Evolutionary conservation across 1,140 invertebrate genomes (phyloP).

Genomic region (Lasioglossum albipes): DNA sequence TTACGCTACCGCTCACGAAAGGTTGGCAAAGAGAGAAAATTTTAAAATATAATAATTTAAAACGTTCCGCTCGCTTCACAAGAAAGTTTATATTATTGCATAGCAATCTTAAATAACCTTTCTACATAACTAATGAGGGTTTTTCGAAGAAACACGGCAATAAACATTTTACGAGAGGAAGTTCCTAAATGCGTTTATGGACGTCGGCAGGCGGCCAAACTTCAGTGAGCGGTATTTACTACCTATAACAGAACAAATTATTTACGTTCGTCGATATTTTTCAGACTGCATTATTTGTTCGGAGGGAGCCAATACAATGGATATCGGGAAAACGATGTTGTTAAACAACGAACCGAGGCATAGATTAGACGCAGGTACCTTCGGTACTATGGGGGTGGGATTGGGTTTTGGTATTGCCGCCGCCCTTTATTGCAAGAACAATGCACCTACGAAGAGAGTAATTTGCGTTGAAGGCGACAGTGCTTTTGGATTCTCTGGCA

Average conservation of each 20-base stretch:
- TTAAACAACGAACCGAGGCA: constrained; percentile 91
- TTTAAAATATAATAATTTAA: no score
- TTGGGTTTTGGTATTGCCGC: constrained; percentile 96
- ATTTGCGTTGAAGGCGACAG: constrained; percentile 96
- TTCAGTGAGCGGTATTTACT: no score
- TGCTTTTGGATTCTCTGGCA: constrained; percentile 98
- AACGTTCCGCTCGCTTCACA: no score
- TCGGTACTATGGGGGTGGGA: constrained; percentile 98
- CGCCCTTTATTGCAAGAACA: constrained; percentile 92
- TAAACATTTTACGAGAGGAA: no score
- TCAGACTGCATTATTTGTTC: constrained; percentile 95
- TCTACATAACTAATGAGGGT: no score
- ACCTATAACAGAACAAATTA: not conserved
- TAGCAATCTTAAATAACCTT: no score
- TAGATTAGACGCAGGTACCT: constrained; percentile 94
- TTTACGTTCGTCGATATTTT: constrained; percentile 7
- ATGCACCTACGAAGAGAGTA: constrained; percentile 89
- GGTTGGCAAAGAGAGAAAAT: no score
- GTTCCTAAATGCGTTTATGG: no score
- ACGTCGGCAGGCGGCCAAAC: no score
- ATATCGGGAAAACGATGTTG: constrained; percentile 95
- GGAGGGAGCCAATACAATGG: constrained; percentile 99
- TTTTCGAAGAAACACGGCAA: no score
- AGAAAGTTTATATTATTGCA: no score
- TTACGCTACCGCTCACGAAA: no score